Conservation (phyloP, 2,113 vertebrate genomes). For the Elephantulus edwardii region DNA sequence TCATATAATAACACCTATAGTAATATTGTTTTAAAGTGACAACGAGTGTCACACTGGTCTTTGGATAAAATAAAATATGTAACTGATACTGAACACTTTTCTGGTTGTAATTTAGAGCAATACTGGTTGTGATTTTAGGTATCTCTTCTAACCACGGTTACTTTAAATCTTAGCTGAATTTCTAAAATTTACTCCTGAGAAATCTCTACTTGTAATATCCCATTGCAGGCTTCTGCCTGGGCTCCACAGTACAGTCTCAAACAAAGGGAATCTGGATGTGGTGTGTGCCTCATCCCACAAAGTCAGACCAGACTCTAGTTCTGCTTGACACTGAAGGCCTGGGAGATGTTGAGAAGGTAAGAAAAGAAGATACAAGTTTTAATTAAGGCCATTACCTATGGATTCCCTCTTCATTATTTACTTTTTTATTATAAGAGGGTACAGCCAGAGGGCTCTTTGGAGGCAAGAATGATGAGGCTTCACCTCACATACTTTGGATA, state of each 20-base stretch:
- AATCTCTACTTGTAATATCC: background rate
- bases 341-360: conserved; percentile 79
- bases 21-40: background rate
- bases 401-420: background rate
- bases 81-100: background rate
- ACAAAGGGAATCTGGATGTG: conserved; percentile 84
- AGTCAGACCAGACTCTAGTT: conserved; percentile 64
- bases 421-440: conserved; percentile 23
- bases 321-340: conserved; percentile 78
- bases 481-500: too few relatives aligned
- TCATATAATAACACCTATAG: background rate
- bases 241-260: conserved; percentile 80
- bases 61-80: background rate
- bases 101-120: background rate
- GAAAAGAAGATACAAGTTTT: background rate
- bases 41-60: background rate
- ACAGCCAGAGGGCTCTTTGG: too few relatives aligned
- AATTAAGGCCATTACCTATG: background rate
- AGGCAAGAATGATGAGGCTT: too few relatives aligned
- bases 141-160: background rate
- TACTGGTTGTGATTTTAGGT: background rate
- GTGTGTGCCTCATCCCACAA: conserved; percentile 80
- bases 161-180: background rate
- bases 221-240: conserved; percentile 81
- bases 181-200: background rate